phyloP scores from a whole-genome alignment of 2,888 invertebrate species.

The Eumacrocentrus americanus region DNA sequence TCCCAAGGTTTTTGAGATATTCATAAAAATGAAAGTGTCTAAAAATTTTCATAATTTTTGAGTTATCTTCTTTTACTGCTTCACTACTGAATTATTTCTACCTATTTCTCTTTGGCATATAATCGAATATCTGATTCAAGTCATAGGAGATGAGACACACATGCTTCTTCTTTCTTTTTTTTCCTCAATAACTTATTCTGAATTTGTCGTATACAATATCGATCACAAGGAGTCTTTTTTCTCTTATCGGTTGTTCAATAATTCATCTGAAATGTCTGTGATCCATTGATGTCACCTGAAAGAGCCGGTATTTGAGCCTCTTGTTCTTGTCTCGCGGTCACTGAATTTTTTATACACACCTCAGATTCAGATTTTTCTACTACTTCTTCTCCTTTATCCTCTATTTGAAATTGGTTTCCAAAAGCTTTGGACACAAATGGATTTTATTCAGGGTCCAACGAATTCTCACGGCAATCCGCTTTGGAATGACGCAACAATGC shows the following conservation, averaged over 20 bases:
- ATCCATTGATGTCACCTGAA: conserved; percentile 13
- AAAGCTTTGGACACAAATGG: no score
- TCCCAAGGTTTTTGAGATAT: no score
- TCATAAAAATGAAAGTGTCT: no score
- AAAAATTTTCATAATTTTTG: no score
- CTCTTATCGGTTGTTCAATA: conserved; percentile 14
- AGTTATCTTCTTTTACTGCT: no score
- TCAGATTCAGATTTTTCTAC: no score
- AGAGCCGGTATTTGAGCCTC: background rate
- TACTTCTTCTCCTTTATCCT: no score
- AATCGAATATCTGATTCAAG: conserved; percentile 8
- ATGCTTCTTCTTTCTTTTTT: background rate
- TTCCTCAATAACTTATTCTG: conserved; percentile 19
- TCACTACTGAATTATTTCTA: no score
- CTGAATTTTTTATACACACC: background rate
- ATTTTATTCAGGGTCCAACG: no score
- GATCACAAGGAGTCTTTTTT: conserved; percentile 12
- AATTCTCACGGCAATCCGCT: background rate
- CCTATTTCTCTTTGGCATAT: background rate
- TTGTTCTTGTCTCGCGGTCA: background rate
- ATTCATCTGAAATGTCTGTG: conserved; percentile 17
- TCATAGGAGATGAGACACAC: background rate
- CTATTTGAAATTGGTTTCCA: no score
- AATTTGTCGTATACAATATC: conserved; percentile 11
- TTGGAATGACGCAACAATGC: background rate